Percentiles rank a stretch among this genome's conserved stretches.
Conservation (phyloP, 2,888 invertebrate species). For the Trissolcus japonicus region DNA sequence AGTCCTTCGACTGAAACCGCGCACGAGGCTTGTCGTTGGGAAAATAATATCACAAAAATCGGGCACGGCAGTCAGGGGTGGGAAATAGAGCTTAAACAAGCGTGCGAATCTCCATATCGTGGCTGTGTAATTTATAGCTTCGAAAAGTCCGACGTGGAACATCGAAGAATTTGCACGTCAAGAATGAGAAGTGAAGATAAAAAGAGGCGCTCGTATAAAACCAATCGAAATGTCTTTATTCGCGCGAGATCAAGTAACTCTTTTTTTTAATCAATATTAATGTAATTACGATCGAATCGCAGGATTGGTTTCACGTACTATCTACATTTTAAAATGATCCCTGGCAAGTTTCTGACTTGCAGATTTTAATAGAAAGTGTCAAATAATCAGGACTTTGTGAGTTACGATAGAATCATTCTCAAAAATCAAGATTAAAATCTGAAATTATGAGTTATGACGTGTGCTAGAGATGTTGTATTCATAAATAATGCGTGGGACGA, state of each 20-base stretch:
- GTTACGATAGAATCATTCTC: neutral
- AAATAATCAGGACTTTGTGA: neutral
- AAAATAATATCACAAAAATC: slow-evolving; percentile 51
- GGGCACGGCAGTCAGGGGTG: slow-evolving; percentile 22
- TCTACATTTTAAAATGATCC: neutral
- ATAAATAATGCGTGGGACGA: neutral
- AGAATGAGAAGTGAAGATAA: slow-evolving; percentile 15
- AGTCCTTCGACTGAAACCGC: slow-evolving; percentile 40
- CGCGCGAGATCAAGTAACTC: slow-evolving; percentile 5
- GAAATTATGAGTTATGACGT: slow-evolving; percentile 1
- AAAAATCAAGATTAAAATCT: neutral
- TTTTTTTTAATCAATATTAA: slow-evolving; percentile 17
- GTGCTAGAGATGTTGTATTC: too few species aligned
- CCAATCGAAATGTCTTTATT: slow-evolving; percentile 26
- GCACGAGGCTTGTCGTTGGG: slow-evolving; percentile 11
- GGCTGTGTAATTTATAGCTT: slow-evolving; percentile 45
- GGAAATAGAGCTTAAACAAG: slow-evolving; percentile 49
- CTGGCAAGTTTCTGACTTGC: neutral
- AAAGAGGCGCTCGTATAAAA: slow-evolving; percentile 7
- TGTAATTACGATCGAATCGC: neutral
- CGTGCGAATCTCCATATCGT: slow-evolving; percentile 54
- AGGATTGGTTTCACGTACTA: neutral
- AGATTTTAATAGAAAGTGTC: slow-evolving; percentile 1
- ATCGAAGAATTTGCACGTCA: slow-evolving; percentile 42
- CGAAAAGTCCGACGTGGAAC: slow-evolving; percentile 23